A percentile compares a stretch with the other conserved stretches of the same genome.
These are phyloP conservation scores for Phenacoccus solenopsis DNA, from an alignment of 1,140 invertebrate genomes.

Conservation along the genomic window DNA sequence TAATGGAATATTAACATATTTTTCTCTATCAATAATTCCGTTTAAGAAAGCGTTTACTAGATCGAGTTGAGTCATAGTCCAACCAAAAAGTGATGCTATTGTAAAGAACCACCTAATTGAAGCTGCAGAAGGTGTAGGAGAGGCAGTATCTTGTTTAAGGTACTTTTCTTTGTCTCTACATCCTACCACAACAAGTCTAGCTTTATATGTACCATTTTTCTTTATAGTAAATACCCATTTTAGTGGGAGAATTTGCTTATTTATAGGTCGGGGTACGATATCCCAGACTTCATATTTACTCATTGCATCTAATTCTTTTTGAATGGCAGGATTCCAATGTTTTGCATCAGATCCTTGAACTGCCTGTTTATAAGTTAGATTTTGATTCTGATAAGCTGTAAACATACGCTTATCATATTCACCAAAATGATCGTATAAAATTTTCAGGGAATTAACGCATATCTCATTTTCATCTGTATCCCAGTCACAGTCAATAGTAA, in stretches of 20 bases:
- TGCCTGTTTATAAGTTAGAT: background rate
- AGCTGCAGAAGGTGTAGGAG: slow-evolving; percentile 26
- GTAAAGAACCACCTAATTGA: slow-evolving; percentile 28
- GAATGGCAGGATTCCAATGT: slow-evolving; percentile 25
- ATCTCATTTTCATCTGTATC: background rate
- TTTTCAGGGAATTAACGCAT: background rate
- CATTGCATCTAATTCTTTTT: slow-evolving; percentile 25
- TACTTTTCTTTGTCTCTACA: slow-evolving; percentile 23
- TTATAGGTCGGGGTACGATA: slow-evolving; percentile 27
- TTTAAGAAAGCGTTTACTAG: background rate
- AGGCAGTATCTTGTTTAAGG: slow-evolving; percentile 28
- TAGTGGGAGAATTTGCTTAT: slow-evolving; percentile 28
- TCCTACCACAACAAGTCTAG: slow-evolving; percentile 24
- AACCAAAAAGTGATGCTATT: slow-evolving; percentile 28
- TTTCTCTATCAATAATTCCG: background rate
- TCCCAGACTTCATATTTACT: slow-evolving; percentile 29
- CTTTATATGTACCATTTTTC: slow-evolving; percentile 22
- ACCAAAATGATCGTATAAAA: no score
- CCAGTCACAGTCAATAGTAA: background rate
- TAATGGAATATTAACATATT: background rate
- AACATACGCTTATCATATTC: no score
- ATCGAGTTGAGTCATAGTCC: slow-evolving; percentile 23
- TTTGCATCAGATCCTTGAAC: background rate
- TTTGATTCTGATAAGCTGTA: background rate
- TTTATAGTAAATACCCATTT: slow-evolving; percentile 26